Conservation (phyloP, 2,888 invertebrate genomes). For the Brachyptera risi region DNA sequence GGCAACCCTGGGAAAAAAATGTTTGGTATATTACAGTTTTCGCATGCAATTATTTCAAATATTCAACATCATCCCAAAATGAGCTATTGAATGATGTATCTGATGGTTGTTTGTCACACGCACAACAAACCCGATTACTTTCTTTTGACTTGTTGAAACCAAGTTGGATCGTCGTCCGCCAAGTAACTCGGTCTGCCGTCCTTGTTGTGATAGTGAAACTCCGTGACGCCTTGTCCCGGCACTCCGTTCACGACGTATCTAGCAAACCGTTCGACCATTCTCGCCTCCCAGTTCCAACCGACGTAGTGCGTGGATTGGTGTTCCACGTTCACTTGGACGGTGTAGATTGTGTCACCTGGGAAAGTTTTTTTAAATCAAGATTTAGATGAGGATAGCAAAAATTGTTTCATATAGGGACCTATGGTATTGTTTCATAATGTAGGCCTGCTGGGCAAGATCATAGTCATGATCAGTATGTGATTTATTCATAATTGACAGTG, state of each 20-base stretch:
- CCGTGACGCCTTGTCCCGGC: constrained; percentile 64
- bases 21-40: no score
- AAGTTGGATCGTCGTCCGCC: constrained; percentile 51
- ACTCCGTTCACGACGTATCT: constrained; percentile 57
- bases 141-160: constrained; percentile 43
- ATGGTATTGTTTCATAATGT: no score
- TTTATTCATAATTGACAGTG: no score
- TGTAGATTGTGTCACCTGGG: constrained; percentile 49
- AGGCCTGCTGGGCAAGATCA: no score
- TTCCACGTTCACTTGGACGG: constrained; percentile 57
- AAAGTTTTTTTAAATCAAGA: background rate
- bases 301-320: constrained; percentile 59
- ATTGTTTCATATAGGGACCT: no score
- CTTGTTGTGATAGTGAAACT: constrained; percentile 64
- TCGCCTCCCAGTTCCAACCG: constrained; percentile 63
- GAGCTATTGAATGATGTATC: no score
- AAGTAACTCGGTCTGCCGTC: constrained; percentile 52
- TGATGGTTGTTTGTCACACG: no score
- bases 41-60: no score
- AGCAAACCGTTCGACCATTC: constrained; percentile 60
- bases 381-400: no score
- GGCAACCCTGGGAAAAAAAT: no score
- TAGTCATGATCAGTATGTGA: no score
- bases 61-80: no score
- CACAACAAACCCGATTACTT: background rate